These are phyloP conservation scores for Trinectes maculatus DNA, from an alignment of 2,113 vertebrate genomes.

Conservation along the genomic window DNA sequence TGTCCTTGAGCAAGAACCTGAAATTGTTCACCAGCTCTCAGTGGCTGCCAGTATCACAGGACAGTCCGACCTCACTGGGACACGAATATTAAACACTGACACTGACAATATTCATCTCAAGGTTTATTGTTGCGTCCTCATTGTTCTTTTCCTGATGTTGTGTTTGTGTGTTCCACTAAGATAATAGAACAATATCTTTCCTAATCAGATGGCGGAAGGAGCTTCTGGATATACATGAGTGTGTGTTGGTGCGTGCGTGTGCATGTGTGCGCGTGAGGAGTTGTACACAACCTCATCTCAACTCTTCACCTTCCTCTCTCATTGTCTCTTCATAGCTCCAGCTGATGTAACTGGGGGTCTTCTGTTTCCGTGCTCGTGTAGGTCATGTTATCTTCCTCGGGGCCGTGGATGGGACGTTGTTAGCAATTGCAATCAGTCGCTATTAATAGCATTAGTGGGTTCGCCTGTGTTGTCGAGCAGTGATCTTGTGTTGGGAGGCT, in stretches of 20 bases:
- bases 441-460: slow-evolving; percentile 60
- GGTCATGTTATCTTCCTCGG: slow-evolving; percentile 61
- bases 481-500: slow-evolving; percentile 2
- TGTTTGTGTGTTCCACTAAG: not conserved
- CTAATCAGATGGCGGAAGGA: slow-evolving; percentile 17
- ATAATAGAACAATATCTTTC: slow-evolving; percentile 18
- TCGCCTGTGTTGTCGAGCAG: slow-evolving; percentile 32
- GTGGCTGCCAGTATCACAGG: not conserved
- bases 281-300: slow-evolving; percentile 25
- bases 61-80: slow-evolving; percentile 18
- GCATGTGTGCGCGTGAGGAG: not conserved
- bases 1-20: slow-evolving; percentile 33
- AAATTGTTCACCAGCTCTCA: slow-evolving; percentile 10
- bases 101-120: no score
- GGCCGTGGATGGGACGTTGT: slow-evolving; percentile 55
- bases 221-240: not conserved
- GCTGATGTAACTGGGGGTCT: slow-evolving; percentile 26
- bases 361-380: slow-evolving; percentile 55
- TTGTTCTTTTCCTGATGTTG: slow-evolving; percentile 8
- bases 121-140: slow-evolving; percentile 5
- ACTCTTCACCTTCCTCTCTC: slow-evolving; percentile 51
- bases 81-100: slow-evolving; percentile 35
- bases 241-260: not conserved
- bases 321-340: slow-evolving; percentile 16
- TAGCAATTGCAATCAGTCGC: slow-evolving; percentile 55